These are phyloP conservation scores for Paraescarpia echinospica DNA, from an alignment of 1,140 invertebrate species.

Conservation along the genomic window DNA sequence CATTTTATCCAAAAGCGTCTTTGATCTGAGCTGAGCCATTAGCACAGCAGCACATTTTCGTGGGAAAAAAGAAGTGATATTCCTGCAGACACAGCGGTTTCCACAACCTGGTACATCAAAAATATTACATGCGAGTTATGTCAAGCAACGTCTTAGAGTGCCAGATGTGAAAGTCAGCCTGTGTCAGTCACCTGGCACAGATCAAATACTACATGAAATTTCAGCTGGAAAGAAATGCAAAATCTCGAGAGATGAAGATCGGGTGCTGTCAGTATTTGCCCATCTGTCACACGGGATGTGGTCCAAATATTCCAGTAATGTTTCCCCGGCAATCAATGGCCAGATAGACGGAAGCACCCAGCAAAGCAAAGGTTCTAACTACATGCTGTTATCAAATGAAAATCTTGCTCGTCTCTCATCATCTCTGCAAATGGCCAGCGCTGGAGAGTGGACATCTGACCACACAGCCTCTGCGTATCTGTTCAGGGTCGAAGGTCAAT, in stretches of 20 bases:
- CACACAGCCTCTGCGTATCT: neutral
- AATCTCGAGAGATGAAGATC: neutral
- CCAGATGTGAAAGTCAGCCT: neutral
- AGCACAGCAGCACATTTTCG: neutral
- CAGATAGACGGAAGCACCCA: neutral
- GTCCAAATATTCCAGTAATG: neutral
- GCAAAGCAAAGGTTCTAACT: neutral
- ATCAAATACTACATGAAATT: constrained; percentile 6
- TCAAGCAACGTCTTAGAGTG: neutral
- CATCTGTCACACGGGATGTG: neutral
- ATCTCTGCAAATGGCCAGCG: neutral
- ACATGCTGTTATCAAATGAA: neutral
- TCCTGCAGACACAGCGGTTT: neutral
- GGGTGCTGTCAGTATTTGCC: neutral
- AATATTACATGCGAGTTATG: neutral
- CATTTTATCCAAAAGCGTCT: neutral
- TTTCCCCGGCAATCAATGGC: neutral
- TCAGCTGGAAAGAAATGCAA: constrained; percentile 1
- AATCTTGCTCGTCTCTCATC: neutral
- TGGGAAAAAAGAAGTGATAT: neutral
- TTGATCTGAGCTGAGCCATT: neutral
- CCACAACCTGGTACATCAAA: neutral
- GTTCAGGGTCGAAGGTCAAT: neutral
- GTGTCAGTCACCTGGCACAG: neutral
- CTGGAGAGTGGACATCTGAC: neutral